Conservation (phyloP, 2,888 invertebrate genomes). For the Operophtera brumata region DNA sequence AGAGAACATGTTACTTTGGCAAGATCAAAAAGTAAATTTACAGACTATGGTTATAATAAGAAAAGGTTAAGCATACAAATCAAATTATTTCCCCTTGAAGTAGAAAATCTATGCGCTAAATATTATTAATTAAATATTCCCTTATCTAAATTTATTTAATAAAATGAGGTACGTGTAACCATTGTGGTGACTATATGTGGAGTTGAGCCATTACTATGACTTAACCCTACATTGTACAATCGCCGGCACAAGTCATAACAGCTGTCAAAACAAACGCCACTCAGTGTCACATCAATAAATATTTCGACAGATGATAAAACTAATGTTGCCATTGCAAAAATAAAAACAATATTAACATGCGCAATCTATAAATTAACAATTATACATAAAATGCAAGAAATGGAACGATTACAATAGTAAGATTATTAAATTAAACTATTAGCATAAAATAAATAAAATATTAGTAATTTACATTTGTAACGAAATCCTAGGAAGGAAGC, state of each 20-base stretch:
- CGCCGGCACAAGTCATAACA: conserved; percentile 31
- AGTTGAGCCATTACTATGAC: conserved; percentile 52
- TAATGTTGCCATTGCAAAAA: conserved; percentile 33
- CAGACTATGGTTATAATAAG: conserved; percentile 37
- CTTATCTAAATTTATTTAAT: conserved; percentile 67
- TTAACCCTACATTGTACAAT: conserved; percentile 51
- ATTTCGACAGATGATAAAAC: conserved; percentile 32
- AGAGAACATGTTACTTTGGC: conserved; percentile 66
- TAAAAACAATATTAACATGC: conserved; percentile 67
- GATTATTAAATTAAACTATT: conserved; percentile 54
- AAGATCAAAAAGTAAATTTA: conserved; percentile 58
- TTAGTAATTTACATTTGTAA: conserved; percentile 61
- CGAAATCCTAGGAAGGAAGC: conserved; percentile 73
- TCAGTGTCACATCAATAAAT: conserved; percentile 22
- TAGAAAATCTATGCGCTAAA: conserved; percentile 50
- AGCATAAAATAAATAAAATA: conserved; percentile 64
- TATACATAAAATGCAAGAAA: conserved; percentile 76
- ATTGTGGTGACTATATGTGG: conserved; percentile 75
- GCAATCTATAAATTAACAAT: conserved; percentile 73
- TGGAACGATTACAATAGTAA: conserved; percentile 68
- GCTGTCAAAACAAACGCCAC: conserved; percentile 33
- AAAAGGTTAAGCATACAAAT: conserved; percentile 41
- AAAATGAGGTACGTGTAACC: conserved; percentile 78
- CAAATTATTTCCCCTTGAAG: conserved; percentile 36
- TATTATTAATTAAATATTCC: conserved; percentile 58